Evolutionary conservation across 1,140 invertebrate species (phyloP).

Genomic region (Meloidogyne chitwoodi): DNA sequence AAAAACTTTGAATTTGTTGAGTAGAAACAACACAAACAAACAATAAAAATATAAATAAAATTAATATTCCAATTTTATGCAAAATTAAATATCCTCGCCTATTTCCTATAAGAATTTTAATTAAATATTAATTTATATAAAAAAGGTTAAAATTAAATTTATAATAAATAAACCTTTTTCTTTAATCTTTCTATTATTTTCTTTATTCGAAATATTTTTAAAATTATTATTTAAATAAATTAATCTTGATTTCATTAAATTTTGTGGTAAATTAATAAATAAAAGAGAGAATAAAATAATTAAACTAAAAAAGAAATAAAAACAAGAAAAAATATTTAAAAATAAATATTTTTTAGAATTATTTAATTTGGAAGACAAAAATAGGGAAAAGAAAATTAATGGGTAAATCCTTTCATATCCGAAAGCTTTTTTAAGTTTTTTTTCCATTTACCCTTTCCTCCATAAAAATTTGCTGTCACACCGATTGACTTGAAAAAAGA

Average conservation of each 20-base stretch:
- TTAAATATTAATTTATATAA: no score
- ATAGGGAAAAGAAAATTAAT: not conserved
- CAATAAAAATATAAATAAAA: not conserved
- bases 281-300: not conserved
- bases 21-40: not conserved
- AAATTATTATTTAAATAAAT: not conserved
- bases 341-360: no score
- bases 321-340: not conserved
- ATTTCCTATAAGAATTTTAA: no score
- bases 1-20: not conserved
- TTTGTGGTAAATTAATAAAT: not conserved
- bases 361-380: no score
- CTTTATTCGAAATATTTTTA: not conserved
- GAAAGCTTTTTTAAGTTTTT: not conserved
- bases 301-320: not conserved
- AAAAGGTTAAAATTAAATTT: not conserved
- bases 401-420: not conserved
- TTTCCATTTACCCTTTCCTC: not conserved
- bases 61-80: not conserved
- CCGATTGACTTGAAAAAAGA: not conserved
- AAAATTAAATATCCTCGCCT: not conserved
- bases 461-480: not conserved
- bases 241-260: not conserved
- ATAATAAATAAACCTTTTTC: not conserved
- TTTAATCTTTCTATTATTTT: not conserved